These are phyloP conservation scores for Epirrhoe tristata DNA, from an alignment of 2,888 invertebrate species.

Conservation along the genomic window DNA sequence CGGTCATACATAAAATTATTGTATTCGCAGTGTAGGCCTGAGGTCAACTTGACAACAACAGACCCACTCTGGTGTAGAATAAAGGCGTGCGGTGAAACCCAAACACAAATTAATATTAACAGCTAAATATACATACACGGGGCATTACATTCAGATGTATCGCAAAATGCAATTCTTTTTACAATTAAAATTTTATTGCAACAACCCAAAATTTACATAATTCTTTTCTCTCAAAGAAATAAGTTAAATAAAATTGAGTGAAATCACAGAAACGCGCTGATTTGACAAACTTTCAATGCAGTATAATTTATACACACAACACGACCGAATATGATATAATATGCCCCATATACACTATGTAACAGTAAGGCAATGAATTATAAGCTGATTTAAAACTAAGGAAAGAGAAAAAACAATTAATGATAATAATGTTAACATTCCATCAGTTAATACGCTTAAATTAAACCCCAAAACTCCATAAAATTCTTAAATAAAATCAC, in stretches of 20 bases:
- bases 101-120: constrained; percentile 42
- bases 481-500: constrained; percentile 63
- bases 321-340: constrained; percentile 43
- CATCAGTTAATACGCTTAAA: constrained; percentile 70
- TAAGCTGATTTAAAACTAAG: constrained; percentile 55
- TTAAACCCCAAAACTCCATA: constrained; percentile 69
- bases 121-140: constrained; percentile 71
- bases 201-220: constrained; percentile 79
- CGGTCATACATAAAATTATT: constrained; percentile 50
- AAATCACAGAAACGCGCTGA: constrained; percentile 64
- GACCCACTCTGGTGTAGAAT: constrained; percentile 3
- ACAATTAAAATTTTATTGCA: constrained; percentile 78
- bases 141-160: constrained; percentile 63
- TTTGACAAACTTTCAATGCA: constrained; percentile 41
- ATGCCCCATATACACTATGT: constrained; percentile 67
- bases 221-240: constrained; percentile 60
- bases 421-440: constrained; percentile 69
- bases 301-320: constrained; percentile 37
- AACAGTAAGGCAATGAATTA: constrained; percentile 62
- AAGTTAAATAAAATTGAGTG: constrained; percentile 53
- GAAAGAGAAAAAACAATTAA: constrained; percentile 46
- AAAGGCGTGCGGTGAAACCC: constrained; percentile 52
- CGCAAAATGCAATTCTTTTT: constrained; percentile 69
- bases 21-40: neutral
- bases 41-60: neutral